Base-by-base conservation (phyloP, 1,140 invertebrate species). In the Dinoponera quadriceps region DNA sequence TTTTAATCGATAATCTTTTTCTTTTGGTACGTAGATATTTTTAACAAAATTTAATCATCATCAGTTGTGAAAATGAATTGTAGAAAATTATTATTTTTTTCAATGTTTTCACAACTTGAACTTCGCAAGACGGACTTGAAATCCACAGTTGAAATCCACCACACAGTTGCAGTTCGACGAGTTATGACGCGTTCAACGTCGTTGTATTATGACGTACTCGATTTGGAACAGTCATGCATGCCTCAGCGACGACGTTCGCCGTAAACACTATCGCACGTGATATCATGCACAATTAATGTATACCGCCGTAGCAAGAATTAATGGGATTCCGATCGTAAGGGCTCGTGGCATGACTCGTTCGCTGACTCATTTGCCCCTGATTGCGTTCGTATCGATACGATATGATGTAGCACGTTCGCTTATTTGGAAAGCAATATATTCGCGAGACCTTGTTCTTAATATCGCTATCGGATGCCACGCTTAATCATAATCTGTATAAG, bases 241-340 rank as follows among this genome's bases (percentile, higher is more conserved):
- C 65, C 33, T 57, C 18, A 11, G 38, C 51, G 65, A 1, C 48
- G 3, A 57, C 22, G n/a, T 20, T 9, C 54, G n/a, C 4, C 33
- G 51, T 69, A 80, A 80, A 80, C 44, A 69, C 14, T 78, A 68
- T 78, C 27, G 48, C 59, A 25, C 44, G 11, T 33, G 74, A 68
- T 55, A 69, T 78, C 63, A 38, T 29, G 62, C 20, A 0, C 59
- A 57, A 44, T 59, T 62, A 74, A 59, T 48, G 25, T 18, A 3
- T 11, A 25, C 38, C 38, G 22, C 38, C 27, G 22, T 69, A 78
- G 13, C 22, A n/a, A 14, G 14, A 69, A 80, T 69, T 80, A 80
- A 80, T 48, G 51, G 3, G 0, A 57, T 69, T 69, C 33, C 33
- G 51, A 80, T 80, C 51, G 33, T 3, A 18, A 27, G 29, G 16